Conservation (phyloP, 2,888 invertebrate genomes). For the Amphipoea lucens region DNA sequence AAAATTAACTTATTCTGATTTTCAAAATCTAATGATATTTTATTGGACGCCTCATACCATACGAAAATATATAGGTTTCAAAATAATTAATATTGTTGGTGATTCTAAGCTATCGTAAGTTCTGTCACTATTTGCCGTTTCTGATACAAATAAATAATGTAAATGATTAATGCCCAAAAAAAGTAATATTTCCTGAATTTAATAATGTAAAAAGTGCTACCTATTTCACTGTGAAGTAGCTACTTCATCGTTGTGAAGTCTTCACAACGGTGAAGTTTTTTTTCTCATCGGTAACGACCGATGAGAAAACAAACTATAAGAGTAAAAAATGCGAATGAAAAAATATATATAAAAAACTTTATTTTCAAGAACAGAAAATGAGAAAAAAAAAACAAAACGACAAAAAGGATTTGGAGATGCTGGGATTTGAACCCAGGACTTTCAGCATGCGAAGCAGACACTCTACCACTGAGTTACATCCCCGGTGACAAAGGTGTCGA, state of each 20-base stretch:
- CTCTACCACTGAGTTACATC: slow-evolving; percentile 91
- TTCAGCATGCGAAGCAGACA: slow-evolving; percentile 93
- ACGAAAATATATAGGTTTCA: too few species aligned
- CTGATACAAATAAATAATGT: not conserved
- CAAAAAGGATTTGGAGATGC: slow-evolving; percentile 86
- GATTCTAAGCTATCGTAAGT: not conserved
- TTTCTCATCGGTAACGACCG: too few species aligned
- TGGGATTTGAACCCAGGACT: slow-evolving; percentile 92
- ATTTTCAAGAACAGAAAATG: not conserved
- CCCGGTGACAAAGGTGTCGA: slow-evolving; percentile 63
- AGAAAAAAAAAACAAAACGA: too few species aligned
- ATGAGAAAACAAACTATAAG: too few species aligned
- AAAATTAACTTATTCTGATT: too few species aligned
- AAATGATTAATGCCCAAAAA: not conserved
- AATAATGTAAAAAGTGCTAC: not conserved
- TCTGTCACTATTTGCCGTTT: not conserved
- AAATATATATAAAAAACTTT: too few species aligned
- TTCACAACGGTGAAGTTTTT: too few species aligned
- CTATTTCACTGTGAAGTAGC: too few species aligned
- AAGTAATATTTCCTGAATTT: too few species aligned
- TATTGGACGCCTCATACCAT: not conserved
- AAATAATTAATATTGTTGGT: not conserved
- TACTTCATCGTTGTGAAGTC: too few species aligned
- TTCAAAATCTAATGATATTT: not conserved
- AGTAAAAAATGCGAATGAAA: too few species aligned